Evolutionary conservation across 2,888 invertebrate genomes (phyloP).

Genomic region (Tetanocera ferruginea): DNA sequence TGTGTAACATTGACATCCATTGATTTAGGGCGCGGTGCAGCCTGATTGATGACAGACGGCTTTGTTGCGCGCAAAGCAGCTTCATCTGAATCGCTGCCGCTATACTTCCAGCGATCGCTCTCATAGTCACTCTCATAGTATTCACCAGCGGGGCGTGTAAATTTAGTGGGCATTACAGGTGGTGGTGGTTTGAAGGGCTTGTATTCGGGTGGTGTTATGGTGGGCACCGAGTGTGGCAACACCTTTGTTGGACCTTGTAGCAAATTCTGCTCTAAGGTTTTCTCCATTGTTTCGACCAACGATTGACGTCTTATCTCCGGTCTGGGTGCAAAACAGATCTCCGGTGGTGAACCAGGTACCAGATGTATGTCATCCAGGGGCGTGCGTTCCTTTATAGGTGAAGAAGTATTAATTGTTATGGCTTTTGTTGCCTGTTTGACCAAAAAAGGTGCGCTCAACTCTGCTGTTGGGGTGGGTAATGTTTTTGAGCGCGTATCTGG

Average conservation of each 20-base stretch:
- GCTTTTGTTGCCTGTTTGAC: slow-evolving; percentile 68
- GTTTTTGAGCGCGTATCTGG: slow-evolving; percentile 47
- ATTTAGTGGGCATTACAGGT: slow-evolving; percentile 74
- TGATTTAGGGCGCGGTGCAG: slow-evolving; percentile 70
- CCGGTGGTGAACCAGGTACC: slow-evolving; percentile 79
- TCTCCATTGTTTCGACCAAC: slow-evolving; percentile 74
- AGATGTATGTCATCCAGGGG: slow-evolving; percentile 72
- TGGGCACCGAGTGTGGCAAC: slow-evolving; percentile 72
- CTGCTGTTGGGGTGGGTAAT: slow-evolving; percentile 58
- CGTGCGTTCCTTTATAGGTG: slow-evolving; percentile 59
- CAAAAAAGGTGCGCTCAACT: slow-evolving; percentile 71
- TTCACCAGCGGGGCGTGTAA: slow-evolving; percentile 73
- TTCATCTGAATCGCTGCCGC: slow-evolving; percentile 77
- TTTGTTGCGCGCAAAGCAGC: slow-evolving; percentile 73
- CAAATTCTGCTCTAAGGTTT: slow-evolving; percentile 72
- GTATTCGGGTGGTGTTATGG: slow-evolving; percentile 70
- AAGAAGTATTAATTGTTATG: slow-evolving; percentile 56
- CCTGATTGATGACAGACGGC: slow-evolving; percentile 67
- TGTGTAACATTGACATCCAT: slow-evolving; percentile 70
- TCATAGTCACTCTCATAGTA: slow-evolving; percentile 78
- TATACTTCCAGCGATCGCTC: slow-evolving; percentile 78
- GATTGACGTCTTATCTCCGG: slow-evolving; percentile 71
- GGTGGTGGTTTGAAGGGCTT: slow-evolving; percentile 70
- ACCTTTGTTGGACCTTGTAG: slow-evolving; percentile 72
- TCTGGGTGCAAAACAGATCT: slow-evolving; percentile 76